A percentile compares a stretch with the other conserved stretches of the same genome.
phyloP scores from a whole-genome alignment of 2,888 invertebrate genomes.

The Andrena hattorfiana region DNA sequence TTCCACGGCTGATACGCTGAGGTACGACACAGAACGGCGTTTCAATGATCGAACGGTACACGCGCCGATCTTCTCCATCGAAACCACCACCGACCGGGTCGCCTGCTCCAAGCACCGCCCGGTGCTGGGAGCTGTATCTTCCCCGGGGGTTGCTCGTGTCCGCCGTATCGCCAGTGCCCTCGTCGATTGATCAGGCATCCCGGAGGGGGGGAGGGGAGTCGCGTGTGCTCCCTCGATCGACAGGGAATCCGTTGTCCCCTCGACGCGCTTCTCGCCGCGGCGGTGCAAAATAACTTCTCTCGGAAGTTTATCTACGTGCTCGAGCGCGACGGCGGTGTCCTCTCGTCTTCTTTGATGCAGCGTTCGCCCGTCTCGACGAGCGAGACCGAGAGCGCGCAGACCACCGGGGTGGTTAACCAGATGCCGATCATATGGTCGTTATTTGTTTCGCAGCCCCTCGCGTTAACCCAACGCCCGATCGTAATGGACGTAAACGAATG shows the following conservation, averaged over 20 bases:
- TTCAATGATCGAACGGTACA: constrained; percentile 26
- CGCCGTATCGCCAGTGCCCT: constrained; percentile 52
- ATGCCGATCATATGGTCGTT: constrained; percentile 80
- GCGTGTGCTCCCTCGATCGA: constrained; percentile 19
- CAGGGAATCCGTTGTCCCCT: background rate
- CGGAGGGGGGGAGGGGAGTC: constrained; percentile 20
- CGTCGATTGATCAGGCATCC: constrained; percentile 66
- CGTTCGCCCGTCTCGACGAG: constrained; percentile 49
- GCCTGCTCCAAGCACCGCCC: constrained; percentile 61
- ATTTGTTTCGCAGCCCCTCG: constrained; percentile 58
- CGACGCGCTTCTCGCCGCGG: constrained; percentile 17
- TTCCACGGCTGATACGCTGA: constrained; percentile 70
- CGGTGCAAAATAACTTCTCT: constrained; percentile 20
- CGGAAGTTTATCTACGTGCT: constrained; percentile 5
- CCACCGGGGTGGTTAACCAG: constrained; percentile 73
- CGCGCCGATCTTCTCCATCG: constrained; percentile 43
- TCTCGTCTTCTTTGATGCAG: constrained; percentile 43
- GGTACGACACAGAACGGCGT: constrained; percentile 65
- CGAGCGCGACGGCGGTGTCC: constrained; percentile 19
- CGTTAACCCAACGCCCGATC: constrained; percentile 30
- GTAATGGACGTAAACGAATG: constrained; percentile 56
- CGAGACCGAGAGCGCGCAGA: constrained; percentile 65
- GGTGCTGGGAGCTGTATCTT: constrained; percentile 47
- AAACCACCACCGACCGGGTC: constrained; percentile 59
- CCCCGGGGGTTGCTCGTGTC: constrained; percentile 66